phyloP scores from a whole-genome alignment of 2,797 vertebrate species.

The Melopsittacus undulatus region DNA sequence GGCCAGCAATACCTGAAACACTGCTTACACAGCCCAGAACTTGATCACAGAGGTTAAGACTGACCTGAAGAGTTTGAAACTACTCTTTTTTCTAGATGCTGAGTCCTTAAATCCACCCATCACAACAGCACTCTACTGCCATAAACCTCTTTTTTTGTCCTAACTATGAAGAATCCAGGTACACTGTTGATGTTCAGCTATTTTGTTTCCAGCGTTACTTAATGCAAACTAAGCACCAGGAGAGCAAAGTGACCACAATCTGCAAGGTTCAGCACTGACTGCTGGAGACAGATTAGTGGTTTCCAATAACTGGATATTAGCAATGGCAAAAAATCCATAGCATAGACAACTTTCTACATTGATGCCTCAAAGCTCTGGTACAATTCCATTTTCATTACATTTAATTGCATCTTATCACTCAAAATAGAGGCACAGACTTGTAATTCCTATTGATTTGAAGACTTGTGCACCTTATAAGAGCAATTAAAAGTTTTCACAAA shows the following conservation, averaged over 20 bases:
- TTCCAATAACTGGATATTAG: conserved; percentile 25
- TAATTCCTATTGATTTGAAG: background rate
- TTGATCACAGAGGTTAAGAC: background rate
- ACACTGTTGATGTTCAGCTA: background rate
- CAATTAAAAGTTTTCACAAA: background rate
- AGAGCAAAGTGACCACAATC: background rate
- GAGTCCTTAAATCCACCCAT: background rate
- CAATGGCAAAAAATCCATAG: conserved; percentile 17
- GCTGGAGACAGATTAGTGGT: background rate
- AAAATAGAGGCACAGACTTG: background rate
- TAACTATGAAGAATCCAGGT: background rate
- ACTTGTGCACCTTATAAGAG: background rate
- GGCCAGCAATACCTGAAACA: background rate
- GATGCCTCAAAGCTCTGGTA: conserved; percentile 18
- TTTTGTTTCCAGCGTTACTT: background rate
- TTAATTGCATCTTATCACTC: conserved; percentile 22
- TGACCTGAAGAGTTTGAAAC: background rate
- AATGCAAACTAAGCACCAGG: background rate
- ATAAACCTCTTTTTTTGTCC: background rate
- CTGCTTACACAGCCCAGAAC: background rate
- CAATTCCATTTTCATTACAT: background rate
- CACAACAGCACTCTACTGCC: background rate
- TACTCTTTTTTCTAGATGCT: background rate
- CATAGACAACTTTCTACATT: background rate
- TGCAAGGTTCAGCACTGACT: background rate